phyloP scores from a whole-genome alignment of 2,888 invertebrate genomes.

The Prostheceraeus crozeri region DNA sequence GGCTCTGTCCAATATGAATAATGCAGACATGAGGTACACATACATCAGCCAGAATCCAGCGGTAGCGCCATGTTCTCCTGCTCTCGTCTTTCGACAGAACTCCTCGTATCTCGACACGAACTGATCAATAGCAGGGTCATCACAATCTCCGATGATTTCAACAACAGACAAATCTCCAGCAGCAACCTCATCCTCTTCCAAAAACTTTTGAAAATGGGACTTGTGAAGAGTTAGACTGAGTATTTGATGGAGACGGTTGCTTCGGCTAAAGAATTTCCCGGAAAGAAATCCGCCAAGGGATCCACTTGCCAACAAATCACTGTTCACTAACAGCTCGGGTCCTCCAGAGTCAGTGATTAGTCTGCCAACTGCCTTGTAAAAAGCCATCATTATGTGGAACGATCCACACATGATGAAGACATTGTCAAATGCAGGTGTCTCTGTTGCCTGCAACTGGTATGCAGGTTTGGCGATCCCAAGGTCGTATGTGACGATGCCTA shows the following conservation, averaged over 20 bases:
- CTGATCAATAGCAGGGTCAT: too few species aligned
- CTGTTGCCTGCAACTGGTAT: constrained; percentile 41
- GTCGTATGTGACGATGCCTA: constrained; percentile 39
- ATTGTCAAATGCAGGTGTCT: constrained; percentile 41
- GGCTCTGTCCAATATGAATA: constrained; percentile 1
- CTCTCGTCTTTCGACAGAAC: neutral
- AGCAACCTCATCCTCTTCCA: constrained; percentile 19
- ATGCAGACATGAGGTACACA: neutral
- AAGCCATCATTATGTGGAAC: constrained; percentile 42
- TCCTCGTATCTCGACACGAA: too few species aligned
- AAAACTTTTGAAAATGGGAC: constrained; percentile 21
- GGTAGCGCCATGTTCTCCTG: constrained; percentile 10
- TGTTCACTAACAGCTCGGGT: constrained; percentile 40
- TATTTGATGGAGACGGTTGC: constrained; percentile 41
- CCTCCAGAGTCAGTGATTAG: constrained; percentile 41
- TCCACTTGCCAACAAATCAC: constrained; percentile 40
- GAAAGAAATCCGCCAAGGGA: constrained; percentile 41
- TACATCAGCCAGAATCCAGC: constrained; percentile 11
- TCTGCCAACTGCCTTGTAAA: constrained; percentile 41
- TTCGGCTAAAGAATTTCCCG: constrained; percentile 41
- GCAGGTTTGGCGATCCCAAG: constrained; percentile 41
- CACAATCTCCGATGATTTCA: too few species aligned
- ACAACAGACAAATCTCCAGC: too few species aligned
- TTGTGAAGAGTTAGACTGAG: constrained; percentile 33
- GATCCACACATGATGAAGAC: constrained; percentile 42